Conservation (phyloP, 1,140 invertebrate genomes). For the Zaprionus davidi region DNA sequence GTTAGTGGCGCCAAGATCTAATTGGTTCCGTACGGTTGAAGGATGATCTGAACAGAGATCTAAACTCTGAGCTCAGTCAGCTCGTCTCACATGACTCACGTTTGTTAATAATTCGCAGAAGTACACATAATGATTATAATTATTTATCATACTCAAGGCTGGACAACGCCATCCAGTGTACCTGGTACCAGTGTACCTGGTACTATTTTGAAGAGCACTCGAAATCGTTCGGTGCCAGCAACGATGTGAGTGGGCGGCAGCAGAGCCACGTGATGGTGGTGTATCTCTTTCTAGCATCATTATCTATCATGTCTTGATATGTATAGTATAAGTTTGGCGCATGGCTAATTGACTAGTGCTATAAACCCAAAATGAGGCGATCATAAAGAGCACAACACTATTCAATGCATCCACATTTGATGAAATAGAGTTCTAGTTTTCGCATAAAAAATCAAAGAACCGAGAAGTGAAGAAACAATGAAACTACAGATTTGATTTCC, state of each 20-base stretch:
- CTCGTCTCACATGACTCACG: background rate
- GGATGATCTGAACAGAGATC: conserved; percentile 42
- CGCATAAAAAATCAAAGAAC: background rate
- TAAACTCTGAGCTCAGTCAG: background rate
- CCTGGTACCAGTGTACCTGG: conserved; percentile 20
- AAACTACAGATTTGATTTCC: conserved; percentile 70
- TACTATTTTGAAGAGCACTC: conserved; percentile 14
- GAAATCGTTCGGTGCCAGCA: background rate
- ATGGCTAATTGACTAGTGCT: conserved; percentile 59
- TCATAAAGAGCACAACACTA: conserved; percentile 50
- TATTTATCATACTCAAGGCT: conserved; percentile 29
- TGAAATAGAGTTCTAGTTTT: conserved; percentile 64
- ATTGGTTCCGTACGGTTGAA: conserved; percentile 73
- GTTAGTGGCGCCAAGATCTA: conserved; percentile 64
- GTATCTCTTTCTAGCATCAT: background rate
- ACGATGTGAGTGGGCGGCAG: conserved; percentile 13
- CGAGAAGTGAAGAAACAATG: conserved; percentile 32
- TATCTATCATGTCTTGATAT: background rate
- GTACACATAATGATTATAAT: conserved; percentile 38
- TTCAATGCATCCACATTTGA: conserved; percentile 61
- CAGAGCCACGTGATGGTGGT: background rate
- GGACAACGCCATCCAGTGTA: background rate
- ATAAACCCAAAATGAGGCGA: conserved; percentile 42
- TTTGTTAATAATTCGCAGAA: conserved; percentile 48
- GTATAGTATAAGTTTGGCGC: conserved; percentile 53